Percentiles rank a stretch among this genome's conserved stretches.
Conservation (phyloP, 2,113 vertebrate genomes). For the Myotis davidii region DNA sequence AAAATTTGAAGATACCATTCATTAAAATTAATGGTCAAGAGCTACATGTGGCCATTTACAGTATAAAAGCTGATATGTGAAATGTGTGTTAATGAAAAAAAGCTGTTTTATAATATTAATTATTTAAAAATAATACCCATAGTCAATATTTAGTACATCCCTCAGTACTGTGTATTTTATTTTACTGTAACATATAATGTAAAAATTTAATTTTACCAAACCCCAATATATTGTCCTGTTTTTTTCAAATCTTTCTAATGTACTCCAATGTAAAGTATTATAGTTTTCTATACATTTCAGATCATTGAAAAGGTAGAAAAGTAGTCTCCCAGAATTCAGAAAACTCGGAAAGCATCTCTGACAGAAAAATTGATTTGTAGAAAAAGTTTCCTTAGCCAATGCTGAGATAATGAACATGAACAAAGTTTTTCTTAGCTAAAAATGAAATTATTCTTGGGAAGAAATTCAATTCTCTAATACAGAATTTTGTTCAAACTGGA, state of each 20-base stretch:
- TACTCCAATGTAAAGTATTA: not conserved
- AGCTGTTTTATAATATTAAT: not conserved
- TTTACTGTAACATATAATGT: not conserved
- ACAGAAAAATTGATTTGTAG: not conserved
- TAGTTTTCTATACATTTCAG: not conserved
- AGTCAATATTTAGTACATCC: not conserved
- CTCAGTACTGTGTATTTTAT: not conserved
- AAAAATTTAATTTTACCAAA: not conserved
- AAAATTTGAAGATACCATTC: not conserved
- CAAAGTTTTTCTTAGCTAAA: not conserved
- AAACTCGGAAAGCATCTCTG: not conserved
- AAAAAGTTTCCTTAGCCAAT: not conserved
- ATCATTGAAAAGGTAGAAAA: not conserved
- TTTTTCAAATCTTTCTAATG: not conserved
- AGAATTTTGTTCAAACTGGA: not conserved
- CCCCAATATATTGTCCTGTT: not conserved
- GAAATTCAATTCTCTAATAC: not conserved
- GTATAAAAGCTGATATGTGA: not conserved
- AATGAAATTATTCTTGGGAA: not conserved
- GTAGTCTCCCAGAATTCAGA: not conserved
- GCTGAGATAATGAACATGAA: not conserved
- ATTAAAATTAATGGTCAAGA: conserved; percentile 1
- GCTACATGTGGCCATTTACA: not conserved
- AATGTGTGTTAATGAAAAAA: not conserved
- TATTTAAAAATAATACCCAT: not conserved